Base-by-base conservation (phyloP, 2,888 invertebrate genomes). In the Eupithecia inturbata region DNA sequence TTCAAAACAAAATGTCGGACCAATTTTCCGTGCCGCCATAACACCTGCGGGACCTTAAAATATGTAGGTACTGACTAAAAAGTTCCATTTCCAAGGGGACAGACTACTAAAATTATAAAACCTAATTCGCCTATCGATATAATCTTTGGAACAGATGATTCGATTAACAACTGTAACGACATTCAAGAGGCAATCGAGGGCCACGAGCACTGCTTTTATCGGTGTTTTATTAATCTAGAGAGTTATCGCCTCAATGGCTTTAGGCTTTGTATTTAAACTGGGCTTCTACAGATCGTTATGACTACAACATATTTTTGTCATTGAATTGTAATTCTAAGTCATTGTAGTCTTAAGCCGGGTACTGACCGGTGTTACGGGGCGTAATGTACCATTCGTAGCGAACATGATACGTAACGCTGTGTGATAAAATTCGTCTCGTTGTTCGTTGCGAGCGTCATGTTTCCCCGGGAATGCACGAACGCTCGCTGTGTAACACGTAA, bases 151-250 rank as follows among this genome's bases (percentile, higher is more conserved):
- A 70, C 64, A 71, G 70, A 71, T 71, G 70, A 74, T 77, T 78
- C 77, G 72, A 77, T 79, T 77, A 76, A 62, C 71, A 69, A 78
- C 73, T 68, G 71, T 78, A 78, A 77, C 76, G 75, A 33, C 69
- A 77, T 77, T 75, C 66, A 67, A 70, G 75, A 67, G 71, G 70
- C 68, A 39, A 64, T 74, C 45, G 66, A 73, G 79, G 77, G 72
- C 77, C 71, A 22, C 74, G 64, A 72, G 77, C 74, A 71, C 70
- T 68, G 80, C 79, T 84, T 53, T 81, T 82, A 82, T 78, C 75
- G 76, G 72, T 81, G 79, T 82, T 84, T 83, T 82, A 83, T 82
- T 82, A 82, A 83, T 84, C 79, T 78, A 78, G 76, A 75, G 76
- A 74, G 77, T 81, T 81, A 75, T 41, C 16, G 12, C 6, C 66